Percentiles rank a stretch among this genome's conserved stretches.
phyloP scores from a whole-genome alignment of 2,888 invertebrate genomes.

The Embidobia sp. region DNA sequence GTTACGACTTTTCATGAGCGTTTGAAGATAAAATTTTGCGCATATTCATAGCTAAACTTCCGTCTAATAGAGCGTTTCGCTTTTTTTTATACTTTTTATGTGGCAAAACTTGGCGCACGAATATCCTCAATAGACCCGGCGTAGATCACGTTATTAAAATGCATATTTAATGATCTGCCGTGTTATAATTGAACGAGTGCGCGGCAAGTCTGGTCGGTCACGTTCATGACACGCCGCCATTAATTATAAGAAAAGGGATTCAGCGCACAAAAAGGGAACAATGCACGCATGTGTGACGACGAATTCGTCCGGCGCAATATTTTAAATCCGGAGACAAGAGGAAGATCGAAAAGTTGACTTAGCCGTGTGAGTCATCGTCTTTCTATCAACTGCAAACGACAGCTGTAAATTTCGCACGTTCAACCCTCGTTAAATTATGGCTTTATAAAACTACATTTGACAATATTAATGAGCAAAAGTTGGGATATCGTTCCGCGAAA shows the following conservation, averaged over 20 bases:
- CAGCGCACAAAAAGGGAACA: conserved; percentile 34
- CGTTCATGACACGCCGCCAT: conserved; percentile 70
- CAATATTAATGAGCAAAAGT: conserved; percentile 31
- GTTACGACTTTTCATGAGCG: no score
- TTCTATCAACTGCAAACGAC: conserved; percentile 31
- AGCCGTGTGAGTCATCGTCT: conserved; percentile 5
- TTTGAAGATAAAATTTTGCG: no score
- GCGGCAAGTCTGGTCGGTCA: conserved; percentile 61
- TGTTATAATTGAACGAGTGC: conserved; percentile 70
- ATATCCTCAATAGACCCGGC: conserved; percentile 1
- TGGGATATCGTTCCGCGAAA: neutral
- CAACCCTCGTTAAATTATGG: conserved; percentile 27
- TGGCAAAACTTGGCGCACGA: conserved; percentile 5
- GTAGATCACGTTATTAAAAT: conserved; percentile 26
- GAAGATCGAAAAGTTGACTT: conserved; percentile 21
- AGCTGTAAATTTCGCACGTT: conserved; percentile 40
- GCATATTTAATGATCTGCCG: conserved; percentile 46
- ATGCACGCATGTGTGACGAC: conserved; percentile 2
- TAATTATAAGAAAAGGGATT: conserved; percentile 69
- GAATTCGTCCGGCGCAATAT: conserved; percentile 9
- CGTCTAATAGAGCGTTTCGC: neutral
- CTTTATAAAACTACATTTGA: conserved; percentile 29
- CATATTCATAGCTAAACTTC: conserved; percentile 7
- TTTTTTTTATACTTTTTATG: conserved; percentile 4
- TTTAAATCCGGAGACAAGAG: conserved; percentile 16